These are phyloP conservation scores for Ctenosaura bakeri DNA, from an alignment of 2,797 vertebrate genomes.

Conservation along the genomic window DNA sequence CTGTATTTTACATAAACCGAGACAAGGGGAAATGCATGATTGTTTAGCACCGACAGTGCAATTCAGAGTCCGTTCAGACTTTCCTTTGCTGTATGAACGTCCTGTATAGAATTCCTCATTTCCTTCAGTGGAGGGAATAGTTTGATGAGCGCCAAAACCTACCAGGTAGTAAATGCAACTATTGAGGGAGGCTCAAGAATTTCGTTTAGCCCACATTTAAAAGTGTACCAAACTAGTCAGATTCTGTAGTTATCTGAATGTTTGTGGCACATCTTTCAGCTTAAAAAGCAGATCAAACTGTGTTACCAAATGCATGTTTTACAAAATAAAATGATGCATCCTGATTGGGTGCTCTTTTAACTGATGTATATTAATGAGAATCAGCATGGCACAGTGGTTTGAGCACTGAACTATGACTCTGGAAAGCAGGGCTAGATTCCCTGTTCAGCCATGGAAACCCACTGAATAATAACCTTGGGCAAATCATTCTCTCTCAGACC, in stretches of 20 bases:
- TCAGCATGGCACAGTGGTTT: too few relatives aligned
- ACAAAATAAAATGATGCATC: too few relatives aligned
- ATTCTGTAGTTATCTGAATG: background rate
- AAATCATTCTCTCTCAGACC: too few relatives aligned
- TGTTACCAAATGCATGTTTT: too few relatives aligned
- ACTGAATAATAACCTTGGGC: too few relatives aligned
- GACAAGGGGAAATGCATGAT: background rate
- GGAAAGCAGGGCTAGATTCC: too few relatives aligned
- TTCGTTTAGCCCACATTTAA: background rate
- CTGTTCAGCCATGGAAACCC: too few relatives aligned
- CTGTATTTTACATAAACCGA: background rate
- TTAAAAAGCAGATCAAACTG: background rate
- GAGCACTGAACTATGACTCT: too few relatives aligned
- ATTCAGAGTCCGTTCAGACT: background rate
- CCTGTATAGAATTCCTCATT: background rate
- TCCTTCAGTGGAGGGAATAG: background rate
- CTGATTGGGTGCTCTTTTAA: too few relatives aligned
- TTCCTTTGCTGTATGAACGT: too few relatives aligned
- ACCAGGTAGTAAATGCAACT: background rate
- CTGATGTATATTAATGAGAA: too few relatives aligned
- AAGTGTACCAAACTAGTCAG: background rate
- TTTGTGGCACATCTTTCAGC: background rate
- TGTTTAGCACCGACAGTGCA: background rate
- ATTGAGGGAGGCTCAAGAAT: background rate
- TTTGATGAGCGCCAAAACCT: background rate